Base-by-base conservation (phyloP, 2,888 invertebrate genomes). In the Spodoptera picta region DNA sequence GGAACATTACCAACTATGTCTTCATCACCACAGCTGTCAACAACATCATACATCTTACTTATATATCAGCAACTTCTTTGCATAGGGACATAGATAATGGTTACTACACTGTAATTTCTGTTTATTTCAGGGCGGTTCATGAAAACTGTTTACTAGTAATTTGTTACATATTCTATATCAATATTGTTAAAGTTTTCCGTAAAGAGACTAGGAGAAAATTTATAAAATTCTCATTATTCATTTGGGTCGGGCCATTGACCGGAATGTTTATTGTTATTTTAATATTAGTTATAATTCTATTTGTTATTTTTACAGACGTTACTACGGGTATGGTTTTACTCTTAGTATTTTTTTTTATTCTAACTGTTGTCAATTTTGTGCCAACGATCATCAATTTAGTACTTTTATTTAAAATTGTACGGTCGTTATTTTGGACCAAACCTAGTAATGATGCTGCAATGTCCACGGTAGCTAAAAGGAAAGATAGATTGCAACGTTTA, bases 1-100 rank as follows among this genome's bases (percentile, higher is more conserved):
- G 69, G 3, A 59, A 73, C 44, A 60, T 66, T 41, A 73, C 60
- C 23, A 69, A 69, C 48, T 69, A 54, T 10, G 50, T 69, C 46
- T 58, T 54, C 50, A 53, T 69, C 1, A 69, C 31, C 51, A 49
- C 69, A 43, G 60, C 50, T 3, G 7, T 63, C 23, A 71, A 63
- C 24, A 70, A 70, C 12, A 23, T 67, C 4, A 5, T 62, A 9
- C 62, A 52, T 24, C 48, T 66, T 9, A 10, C 42, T 0, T 48
- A 61, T 43, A 4, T 42, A 4, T 36, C 62, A 1, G 42, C 31
- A 9, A 36, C 36, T 36, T 7, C 7, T 6, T 36, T 36, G 9
- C 36, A 36, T 36, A 36, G 36, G 7, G 36, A 36, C 0, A 9
- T 36, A 1, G 36, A 36, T 0, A 9, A 7, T 36, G 36, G 36